Conservation (phyloP, 2,888 invertebrate genomes). For the Chromoteleia sp. region DNA sequence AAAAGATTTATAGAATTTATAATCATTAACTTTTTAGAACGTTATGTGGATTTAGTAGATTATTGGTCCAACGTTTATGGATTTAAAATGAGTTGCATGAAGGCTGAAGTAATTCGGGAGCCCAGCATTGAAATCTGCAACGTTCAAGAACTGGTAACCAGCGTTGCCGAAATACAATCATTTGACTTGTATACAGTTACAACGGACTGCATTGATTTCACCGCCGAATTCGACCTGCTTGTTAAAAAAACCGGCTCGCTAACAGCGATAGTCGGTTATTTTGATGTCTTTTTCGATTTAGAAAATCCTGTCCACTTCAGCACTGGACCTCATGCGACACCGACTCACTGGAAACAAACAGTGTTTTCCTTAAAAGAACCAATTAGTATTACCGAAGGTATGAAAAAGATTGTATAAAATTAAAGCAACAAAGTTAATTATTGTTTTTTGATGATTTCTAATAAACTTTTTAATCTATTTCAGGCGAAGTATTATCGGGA, state of each 20-base stretch:
- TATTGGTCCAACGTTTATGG: slow-evolving; percentile 98
- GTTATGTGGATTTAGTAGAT: slow-evolving; percentile 90
- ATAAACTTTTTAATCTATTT: slow-evolving; percentile 75
- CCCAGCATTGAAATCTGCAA: slow-evolving; percentile 88
- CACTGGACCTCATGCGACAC: slow-evolving; percentile 90
- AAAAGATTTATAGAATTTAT: too few relatives aligned
- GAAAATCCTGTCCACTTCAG: slow-evolving; percentile 89
- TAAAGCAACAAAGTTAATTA: background rate
- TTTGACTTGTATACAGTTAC: slow-evolving; percentile 92
- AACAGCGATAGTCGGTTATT: slow-evolving; percentile 95
- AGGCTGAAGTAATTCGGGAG: slow-evolving; percentile 92
- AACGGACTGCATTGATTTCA: slow-evolving; percentile 90
- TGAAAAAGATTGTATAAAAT: too few relatives aligned
- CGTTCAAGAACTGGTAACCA: slow-evolving; percentile 80
- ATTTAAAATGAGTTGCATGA: slow-evolving; percentile 96
- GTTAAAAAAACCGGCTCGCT: slow-evolving; percentile 88
- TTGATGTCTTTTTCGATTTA: slow-evolving; percentile 94
- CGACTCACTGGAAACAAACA: slow-evolving; percentile 98
- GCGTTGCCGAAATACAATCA: slow-evolving; percentile 79
- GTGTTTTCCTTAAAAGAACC: slow-evolving; percentile 93
- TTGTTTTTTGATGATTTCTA: slow-evolving; percentile 4
- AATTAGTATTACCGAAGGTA: slow-evolving; percentile 89
- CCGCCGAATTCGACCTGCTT: slow-evolving; percentile 88
- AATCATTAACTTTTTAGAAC: slow-evolving; percentile 85
- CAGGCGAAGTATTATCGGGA: slow-evolving; percentile 88